A percentile compares a stretch with the other conserved stretches of the same genome.
Conservation (phyloP, 2,113 vertebrate genomes). For the Tetrao urogallus region DNA sequence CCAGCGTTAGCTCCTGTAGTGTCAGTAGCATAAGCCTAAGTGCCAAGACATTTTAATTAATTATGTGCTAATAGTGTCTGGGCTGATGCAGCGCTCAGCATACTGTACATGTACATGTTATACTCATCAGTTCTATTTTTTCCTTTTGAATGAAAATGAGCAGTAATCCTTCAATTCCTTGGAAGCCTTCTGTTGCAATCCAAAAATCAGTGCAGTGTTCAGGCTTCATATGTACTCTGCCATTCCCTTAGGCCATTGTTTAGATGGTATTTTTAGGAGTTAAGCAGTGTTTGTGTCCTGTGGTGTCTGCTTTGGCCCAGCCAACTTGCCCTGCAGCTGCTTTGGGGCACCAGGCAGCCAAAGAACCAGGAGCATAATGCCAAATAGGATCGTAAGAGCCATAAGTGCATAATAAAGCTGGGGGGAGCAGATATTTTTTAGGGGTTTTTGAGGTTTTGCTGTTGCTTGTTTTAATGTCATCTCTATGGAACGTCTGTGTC, state of each 20-base stretch:
- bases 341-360: neutral
- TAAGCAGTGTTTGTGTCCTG: neutral
- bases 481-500: neutral
- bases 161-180: neutral
- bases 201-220: conserved; percentile 43
- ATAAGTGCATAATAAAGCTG: neutral
- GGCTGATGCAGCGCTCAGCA: neutral
- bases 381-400: neutral
- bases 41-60: conserved; percentile 66
- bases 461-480: neutral
- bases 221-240: neutral
- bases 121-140: neutral
- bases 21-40: conserved; percentile 26
- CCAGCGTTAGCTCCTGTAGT: neutral
- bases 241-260: neutral
- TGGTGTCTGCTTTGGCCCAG: neutral
- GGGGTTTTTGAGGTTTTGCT: no score
- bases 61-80: conserved; percentile 53
- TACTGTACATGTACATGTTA: neutral
- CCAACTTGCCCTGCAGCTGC: neutral
- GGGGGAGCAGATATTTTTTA: neutral
- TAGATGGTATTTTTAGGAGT: neutral
- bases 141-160: conserved; percentile 38
- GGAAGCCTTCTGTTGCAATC: conserved; percentile 47
- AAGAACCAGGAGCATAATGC: neutral